Evolutionary conservation across 1,140 invertebrate species (phyloP), one percentile per base, ranked within the genome.

Genomic region (Himalopsyche phryganea): DNA sequence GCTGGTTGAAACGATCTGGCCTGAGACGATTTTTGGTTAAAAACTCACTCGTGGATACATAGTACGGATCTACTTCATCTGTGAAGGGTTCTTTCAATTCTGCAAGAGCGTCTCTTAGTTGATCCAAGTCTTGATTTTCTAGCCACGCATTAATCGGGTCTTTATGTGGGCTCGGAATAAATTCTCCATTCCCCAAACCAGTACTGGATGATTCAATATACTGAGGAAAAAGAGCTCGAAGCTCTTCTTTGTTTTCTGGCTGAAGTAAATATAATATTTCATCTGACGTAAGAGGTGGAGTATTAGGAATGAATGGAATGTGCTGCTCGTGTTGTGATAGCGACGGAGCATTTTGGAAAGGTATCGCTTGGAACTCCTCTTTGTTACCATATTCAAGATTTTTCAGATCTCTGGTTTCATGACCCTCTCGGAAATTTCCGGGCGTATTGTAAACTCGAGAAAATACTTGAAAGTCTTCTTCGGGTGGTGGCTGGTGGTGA

Each of bases 401-500:
- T 18, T 53, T 46, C 11, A 50, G 17, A 46, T 71, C 69, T 28
- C 61, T 56, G 6, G 58, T 65, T 63, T 75, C 70, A n/a, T 68
- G 53, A 14, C 72, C 71, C 20, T 60, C 47, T 11, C 74, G 59
- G 59, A 77, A 75, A 33, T 68, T 54, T 42, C 67, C 67, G 6
- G 75, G 74, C 1, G 72, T 75, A 57, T 76, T 76, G 65, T 75
- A 76, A 15, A 60, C 46, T 38, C 58, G 57, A 13, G 62, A 60
- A 45, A 64, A 64, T 9, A 50, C 41, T 53, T 59, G 51, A 14
- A 47, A 50, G 35, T 62, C 23, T 65, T 68, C 60, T 67, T 19
- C 41, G 68, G 67, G 13, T 60, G 54, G 7, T 61, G 61, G 1
- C 63, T 36, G 47, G n/a, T 36, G 13, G 10, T 45, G 13, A 5